Conservation (phyloP, 1,140 invertebrate species). For the Neodiprion fabricii region DNA sequence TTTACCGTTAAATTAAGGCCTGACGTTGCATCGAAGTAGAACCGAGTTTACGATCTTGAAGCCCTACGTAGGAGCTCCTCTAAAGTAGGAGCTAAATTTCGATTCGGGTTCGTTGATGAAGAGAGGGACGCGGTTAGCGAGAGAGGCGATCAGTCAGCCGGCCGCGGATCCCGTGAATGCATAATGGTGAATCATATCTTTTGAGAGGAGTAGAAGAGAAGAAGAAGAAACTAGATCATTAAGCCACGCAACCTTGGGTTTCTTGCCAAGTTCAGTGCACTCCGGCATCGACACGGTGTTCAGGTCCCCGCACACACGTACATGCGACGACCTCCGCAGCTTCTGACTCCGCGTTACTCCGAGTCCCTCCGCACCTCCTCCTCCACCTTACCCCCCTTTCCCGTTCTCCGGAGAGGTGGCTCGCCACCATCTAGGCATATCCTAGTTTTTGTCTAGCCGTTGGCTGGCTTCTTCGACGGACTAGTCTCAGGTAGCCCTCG, state of each 20-base stretch:
- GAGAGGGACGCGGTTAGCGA: slow-evolving; percentile 31
- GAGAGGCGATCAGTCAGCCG: slow-evolving; percentile 27
- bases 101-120: neutral
- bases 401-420: slow-evolving; percentile 18
- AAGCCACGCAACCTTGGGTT: slow-evolving; percentile 55
- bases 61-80: too few species aligned
- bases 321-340: slow-evolving; percentile 7
- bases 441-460: slow-evolving; percentile 52
- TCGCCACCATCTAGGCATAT: slow-evolving; percentile 49
- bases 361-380: slow-evolving; percentile 15
- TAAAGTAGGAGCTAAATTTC: too few species aligned
- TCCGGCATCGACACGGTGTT: slow-evolving; percentile 37
- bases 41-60: neutral
- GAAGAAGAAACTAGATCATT: slow-evolving; percentile 56
- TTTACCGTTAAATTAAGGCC: too few species aligned
- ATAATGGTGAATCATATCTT: slow-evolving; percentile 52
- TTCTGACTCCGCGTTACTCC: slow-evolving; percentile 16
- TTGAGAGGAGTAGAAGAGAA: neutral
- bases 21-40: slow-evolving; percentile 15
- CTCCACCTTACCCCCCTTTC: slow-evolving; percentile 30
- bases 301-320: too few species aligned
- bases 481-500: neutral
- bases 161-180: slow-evolving; percentile 40
- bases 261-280: slow-evolving; percentile 59
- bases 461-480: neutral